A percentile compares a stretch with the other conserved stretches of the same genome.
phyloP scores from a whole-genome alignment of 2,888 invertebrate genomes.

The Tethea ocularis region DNA sequence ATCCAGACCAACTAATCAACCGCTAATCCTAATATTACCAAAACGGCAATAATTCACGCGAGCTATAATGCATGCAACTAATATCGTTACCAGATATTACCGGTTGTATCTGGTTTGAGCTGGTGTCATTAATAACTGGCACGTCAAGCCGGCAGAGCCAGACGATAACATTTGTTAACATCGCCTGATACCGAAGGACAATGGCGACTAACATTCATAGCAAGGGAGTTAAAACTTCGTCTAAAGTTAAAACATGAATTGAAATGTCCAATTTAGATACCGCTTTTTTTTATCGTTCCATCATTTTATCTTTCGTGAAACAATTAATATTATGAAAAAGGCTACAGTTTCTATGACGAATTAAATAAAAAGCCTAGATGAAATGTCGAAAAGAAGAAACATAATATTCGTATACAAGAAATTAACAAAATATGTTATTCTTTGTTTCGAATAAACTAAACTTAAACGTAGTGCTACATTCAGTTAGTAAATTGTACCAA shows the following conservation, averaged over 20 bases:
- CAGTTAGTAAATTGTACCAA: not conserved
- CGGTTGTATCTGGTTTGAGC: conserved; percentile 29
- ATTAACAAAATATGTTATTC: too few relatives aligned
- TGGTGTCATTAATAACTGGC: conserved; percentile 58
- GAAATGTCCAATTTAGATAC: not conserved
- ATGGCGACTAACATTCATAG: conserved; percentile 18
- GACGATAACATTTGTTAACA: conserved; percentile 66
- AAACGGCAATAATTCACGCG: conserved; percentile 40
- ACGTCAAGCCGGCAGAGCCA: conserved; percentile 43
- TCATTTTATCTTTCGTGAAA: too few relatives aligned
- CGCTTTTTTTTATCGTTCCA: too few relatives aligned
- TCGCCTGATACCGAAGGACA: conserved; percentile 42
- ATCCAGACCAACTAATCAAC: conserved; percentile 21
- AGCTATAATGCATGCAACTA: conserved; percentile 23
- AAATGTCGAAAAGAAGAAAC: too few relatives aligned
- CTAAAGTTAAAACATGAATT: too few relatives aligned
- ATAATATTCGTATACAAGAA: too few relatives aligned
- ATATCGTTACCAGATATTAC: conserved; percentile 39
- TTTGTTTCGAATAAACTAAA: too few relatives aligned
- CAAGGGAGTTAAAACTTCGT: conserved; percentile 8
- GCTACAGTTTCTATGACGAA: too few relatives aligned
- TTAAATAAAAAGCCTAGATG: too few relatives aligned
- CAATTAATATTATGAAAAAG: too few relatives aligned
- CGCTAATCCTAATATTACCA: conserved; percentile 15
- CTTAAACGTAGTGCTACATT: too few relatives aligned